phyloP scores from a whole-genome alignment of 2,113 vertebrate species.

The Chionodraco myersi region DNA sequence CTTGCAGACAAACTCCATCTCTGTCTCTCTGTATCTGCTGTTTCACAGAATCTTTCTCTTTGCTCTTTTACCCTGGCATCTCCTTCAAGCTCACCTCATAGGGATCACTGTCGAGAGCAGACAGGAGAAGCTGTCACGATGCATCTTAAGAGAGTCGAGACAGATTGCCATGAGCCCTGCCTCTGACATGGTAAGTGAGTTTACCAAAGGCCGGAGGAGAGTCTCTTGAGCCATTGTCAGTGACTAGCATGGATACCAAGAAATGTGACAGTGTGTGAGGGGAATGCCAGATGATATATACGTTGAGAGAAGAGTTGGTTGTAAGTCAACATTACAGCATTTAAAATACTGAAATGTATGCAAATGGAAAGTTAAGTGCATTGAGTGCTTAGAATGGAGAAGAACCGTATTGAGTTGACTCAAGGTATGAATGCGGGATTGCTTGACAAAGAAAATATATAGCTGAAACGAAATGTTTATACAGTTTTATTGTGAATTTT shows the following conservation, averaged over 20 bases:
- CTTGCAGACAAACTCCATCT: slow-evolving; percentile 14
- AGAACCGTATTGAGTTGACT: not conserved
- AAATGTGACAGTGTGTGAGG: slow-evolving; percentile 1
- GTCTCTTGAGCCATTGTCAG: slow-evolving; percentile 26
- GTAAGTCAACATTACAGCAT: not conserved
- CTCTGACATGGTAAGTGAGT: slow-evolving; percentile 50
- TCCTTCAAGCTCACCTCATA: slow-evolving; percentile 38
- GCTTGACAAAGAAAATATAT: not conserved
- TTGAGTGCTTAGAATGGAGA: not conserved
- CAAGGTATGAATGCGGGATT: not conserved
- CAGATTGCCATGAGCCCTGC: slow-evolving; percentile 44
- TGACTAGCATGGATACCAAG: slow-evolving; percentile 15
- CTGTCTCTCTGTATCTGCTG: slow-evolving; percentile 29
- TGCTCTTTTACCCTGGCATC: slow-evolving; percentile 17
- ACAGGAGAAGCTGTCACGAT: slow-evolving; percentile 52
- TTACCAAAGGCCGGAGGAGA: not conserved
- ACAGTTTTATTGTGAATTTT: slow-evolving; percentile 10
- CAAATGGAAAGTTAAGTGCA: not conserved
- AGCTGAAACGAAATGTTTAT: slow-evolving; percentile 32
- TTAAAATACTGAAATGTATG: not conserved
- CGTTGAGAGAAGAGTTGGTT: not conserved
- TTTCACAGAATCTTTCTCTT: slow-evolving; percentile 38
- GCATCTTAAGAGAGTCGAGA: slow-evolving; percentile 49
- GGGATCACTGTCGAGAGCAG: slow-evolving; percentile 41
- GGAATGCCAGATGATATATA: not conserved